These are phyloP conservation scores for Caenorhabditis remanei DNA, from an alignment of 1,140 invertebrate species.

Conservation along the genomic window DNA sequence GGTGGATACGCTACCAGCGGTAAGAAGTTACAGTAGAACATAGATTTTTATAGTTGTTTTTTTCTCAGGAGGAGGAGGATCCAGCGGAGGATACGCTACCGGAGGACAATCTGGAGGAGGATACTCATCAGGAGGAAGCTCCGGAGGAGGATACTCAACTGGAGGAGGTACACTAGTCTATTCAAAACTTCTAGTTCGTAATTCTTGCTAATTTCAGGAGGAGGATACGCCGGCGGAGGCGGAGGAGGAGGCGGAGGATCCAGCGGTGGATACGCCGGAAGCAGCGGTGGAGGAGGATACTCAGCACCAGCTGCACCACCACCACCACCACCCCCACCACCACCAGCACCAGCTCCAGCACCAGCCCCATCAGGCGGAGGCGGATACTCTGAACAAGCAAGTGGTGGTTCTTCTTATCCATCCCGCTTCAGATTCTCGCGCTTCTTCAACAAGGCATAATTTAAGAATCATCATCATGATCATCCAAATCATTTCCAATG, in stretches of 20 bases:
- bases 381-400: conserved; percentile 54
- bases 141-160: neutral
- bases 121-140: conserved; percentile 21
- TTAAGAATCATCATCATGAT: neutral
- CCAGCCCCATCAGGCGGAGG: conserved; percentile 26
- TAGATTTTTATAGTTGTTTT: no score
- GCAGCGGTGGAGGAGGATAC: conserved; percentile 27
- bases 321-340: conserved; percentile 55
- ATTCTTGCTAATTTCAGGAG: neutral
- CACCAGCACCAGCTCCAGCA: conserved; percentile 44
- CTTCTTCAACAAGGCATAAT: conserved; percentile 50
- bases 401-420: conserved; percentile 51
- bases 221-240: conserved; percentile 18
- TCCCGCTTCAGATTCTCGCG: conserved; percentile 45
- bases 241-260: conserved; percentile 19
- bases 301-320: conserved; percentile 24
- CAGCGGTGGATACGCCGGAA: conserved; percentile 41
- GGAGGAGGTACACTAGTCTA: neutral
- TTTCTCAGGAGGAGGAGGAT: neutral
- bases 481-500: neutral
- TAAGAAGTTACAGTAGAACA: no score
- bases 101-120: conserved; percentile 14
- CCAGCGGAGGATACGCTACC: conserved; percentile 29
- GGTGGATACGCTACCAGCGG: conserved; percentile 30
- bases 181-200: neutral